Evolutionary conservation across 2,888 invertebrate species (phyloP), one percentile per base, ranked within the genome.

Genomic region (Chydorus sphaericus): DNA sequence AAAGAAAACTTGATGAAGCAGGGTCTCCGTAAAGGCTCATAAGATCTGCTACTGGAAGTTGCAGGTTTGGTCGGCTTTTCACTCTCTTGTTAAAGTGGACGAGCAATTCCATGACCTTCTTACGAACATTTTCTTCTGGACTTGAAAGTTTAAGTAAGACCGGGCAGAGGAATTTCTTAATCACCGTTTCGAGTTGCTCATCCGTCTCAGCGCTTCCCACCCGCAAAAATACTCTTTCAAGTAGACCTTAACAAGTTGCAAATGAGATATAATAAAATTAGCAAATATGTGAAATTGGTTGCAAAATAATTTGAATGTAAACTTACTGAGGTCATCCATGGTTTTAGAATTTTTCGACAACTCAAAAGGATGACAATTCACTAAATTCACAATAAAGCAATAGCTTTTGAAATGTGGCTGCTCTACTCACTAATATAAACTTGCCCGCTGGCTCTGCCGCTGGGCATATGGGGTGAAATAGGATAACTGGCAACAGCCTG

Each of bases 51-150:
- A 94, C 83, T 0, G 93, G 93, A 57, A 94, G 73, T 69, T 87
- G 85, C 3, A 94, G 85, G 64, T 78, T 76, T 0, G 85, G 80
- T 48, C 92, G 77, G 60, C 85, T 86, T 68, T 90, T 91, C 28
- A 93, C 75, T 59, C 93, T 75, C 69, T 87, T 88, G 70, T 91
- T 94, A 52, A 94, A 82, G 68, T 94, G 93, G 54, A 90, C 84
- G 58, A 94, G 71, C 36, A 93, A 73, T 69, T 93, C 93, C 82
- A 94, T 88, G 14, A 93, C 91, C 74, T 80, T 80, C 62, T 74
- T 73, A 50, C 81, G 72, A 49, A 93, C 90, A 66, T 81, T 82
- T 69, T 91, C 91, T 70, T 89, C 81, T 44, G 82, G 79, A 23
- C 91, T 91, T 48, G 87, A 83, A 52, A 94, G 74, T 72, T 93